A percentile compares a stretch with the other conserved stretches of the same genome.
These are phyloP conservation scores for Buceros bicornis DNA, from an alignment of 2,797 vertebrate species.

Conservation along the genomic window DNA sequence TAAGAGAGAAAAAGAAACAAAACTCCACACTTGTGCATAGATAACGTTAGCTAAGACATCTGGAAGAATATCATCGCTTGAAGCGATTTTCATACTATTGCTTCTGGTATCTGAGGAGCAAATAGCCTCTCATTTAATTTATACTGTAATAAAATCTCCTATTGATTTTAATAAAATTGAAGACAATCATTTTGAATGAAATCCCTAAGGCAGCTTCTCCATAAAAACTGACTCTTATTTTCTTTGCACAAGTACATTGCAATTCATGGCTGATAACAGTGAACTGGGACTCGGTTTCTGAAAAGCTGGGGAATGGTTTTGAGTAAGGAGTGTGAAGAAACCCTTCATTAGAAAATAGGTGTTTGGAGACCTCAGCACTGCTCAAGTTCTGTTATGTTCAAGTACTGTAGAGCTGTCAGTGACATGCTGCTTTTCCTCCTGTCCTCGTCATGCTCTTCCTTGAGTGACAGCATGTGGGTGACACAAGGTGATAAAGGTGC, in stretches of 20 bases:
- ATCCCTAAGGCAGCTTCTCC: slow-evolving; percentile 68
- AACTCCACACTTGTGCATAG: not conserved
- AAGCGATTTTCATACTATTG: slow-evolving; percentile 27
- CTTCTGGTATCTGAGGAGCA: slow-evolving; percentile 67
- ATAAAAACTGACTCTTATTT: slow-evolving; percentile 48
- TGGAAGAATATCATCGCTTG: slow-evolving; percentile 33
- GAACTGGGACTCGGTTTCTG: not conserved
- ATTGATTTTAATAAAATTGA: slow-evolving; percentile 84
- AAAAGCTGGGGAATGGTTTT: not conserved
- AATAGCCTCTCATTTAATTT: slow-evolving; percentile 77
- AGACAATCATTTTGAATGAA: slow-evolving; percentile 75
- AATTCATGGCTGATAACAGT: not conserved
- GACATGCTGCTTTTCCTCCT: not conserved
- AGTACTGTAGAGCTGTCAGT: not conserved
- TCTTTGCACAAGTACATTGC: not conserved
- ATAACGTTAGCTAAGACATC: slow-evolving; percentile 46
- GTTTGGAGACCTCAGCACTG: not conserved
- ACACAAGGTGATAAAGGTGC: not conserved
- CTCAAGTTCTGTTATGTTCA: too few relatives aligned
- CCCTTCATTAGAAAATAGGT: not conserved
- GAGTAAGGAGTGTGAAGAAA: not conserved
- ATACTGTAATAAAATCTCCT: slow-evolving; percentile 78
- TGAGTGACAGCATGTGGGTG: not conserved
- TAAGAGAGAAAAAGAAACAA: not conserved
- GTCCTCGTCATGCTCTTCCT: not conserved